Evolutionary conservation across 1,140 invertebrate genomes (phyloP).

Genomic region (Drosophila obscura): DNA sequence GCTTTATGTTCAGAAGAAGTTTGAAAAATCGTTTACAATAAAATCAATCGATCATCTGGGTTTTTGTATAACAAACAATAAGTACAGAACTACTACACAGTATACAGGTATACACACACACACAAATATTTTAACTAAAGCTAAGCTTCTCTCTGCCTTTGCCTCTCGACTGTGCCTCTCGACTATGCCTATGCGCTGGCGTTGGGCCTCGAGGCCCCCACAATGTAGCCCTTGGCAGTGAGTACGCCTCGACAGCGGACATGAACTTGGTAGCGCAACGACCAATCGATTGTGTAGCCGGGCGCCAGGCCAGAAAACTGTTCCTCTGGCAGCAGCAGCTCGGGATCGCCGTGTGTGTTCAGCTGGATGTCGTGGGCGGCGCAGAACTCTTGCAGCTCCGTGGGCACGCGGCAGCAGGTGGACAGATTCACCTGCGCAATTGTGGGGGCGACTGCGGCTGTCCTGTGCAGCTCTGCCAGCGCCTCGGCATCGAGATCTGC

Average conservation of each 20-base stretch:
- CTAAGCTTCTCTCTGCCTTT: constrained; percentile 41
- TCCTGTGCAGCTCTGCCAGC: constrained; percentile 91
- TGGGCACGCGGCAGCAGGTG: constrained; percentile 97
- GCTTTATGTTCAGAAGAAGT: constrained; percentile 63
- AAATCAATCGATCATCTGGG: constrained; percentile 56
- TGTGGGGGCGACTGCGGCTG: constrained; percentile 93
- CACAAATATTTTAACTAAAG: constrained; percentile 59
- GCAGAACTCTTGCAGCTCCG: constrained; percentile 94
- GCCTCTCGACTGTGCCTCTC: constrained; percentile 27
- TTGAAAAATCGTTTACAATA: constrained; percentile 61
- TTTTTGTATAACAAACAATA: constrained; percentile 82
- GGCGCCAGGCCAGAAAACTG: constrained; percentile 63
- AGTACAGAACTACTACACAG: constrained; percentile 62
- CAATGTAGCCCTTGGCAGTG: constrained; percentile 92
- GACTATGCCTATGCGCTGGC: constrained; percentile 34
- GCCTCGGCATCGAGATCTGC: constrained; percentile 93
- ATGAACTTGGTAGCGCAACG: constrained; percentile 92
- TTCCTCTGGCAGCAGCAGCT: constrained; percentile 86
- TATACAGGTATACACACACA: constrained; percentile 42
- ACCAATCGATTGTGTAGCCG: constrained; percentile 86
- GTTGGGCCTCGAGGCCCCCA: constrained; percentile 74
- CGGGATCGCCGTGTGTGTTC: constrained; percentile 97
- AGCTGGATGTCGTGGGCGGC: constrained; percentile 96
- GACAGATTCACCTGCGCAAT: constrained; percentile 98
- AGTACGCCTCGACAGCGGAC: constrained; percentile 95